These are phyloP conservation scores for Raillietiella orientalis DNA, from an alignment of 2,888 invertebrate species.

Conservation along the genomic window DNA sequence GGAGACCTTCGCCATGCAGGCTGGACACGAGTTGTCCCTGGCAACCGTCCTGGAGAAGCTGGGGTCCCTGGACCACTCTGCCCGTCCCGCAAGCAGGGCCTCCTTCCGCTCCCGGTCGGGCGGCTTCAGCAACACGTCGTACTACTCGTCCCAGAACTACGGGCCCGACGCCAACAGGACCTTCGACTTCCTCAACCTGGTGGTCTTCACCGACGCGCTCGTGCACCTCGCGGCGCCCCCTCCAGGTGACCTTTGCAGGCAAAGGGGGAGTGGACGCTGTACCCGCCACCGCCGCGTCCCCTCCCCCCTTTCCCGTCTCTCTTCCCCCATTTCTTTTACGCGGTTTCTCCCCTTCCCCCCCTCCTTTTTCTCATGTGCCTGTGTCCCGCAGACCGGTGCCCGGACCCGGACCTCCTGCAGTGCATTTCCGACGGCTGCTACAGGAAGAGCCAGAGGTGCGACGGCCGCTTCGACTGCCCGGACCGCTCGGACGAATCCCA, in stretches of 20 bases:
- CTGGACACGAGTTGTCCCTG: conserved; percentile 46
- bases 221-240: too few species aligned
- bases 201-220: conserved; percentile 65
- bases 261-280: too few species aligned
- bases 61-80: not conserved
- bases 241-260: too few species aligned
- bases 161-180: conserved; percentile 81
- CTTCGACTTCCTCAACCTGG: conserved; percentile 55
- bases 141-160: too few species aligned
- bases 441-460: conserved; percentile 34
- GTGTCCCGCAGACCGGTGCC: conserved; percentile 31
- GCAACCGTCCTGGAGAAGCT: not conserved
- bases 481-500: conserved; percentile 56
- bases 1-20: conserved; percentile 68
- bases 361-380: conserved; percentile 18
- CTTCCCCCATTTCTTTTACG: too few species aligned
- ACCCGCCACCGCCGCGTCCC: too few species aligned
- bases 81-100: not conserved
- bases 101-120: not conserved
- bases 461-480: conserved; percentile 38
- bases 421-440: conserved; percentile 48
- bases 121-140: too few species aligned
- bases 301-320: too few species aligned
- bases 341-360: too few species aligned
- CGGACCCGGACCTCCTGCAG: conserved; percentile 32